Conservation (phyloP, 2,888 invertebrate genomes). For the Tinea trinotella region DNA sequence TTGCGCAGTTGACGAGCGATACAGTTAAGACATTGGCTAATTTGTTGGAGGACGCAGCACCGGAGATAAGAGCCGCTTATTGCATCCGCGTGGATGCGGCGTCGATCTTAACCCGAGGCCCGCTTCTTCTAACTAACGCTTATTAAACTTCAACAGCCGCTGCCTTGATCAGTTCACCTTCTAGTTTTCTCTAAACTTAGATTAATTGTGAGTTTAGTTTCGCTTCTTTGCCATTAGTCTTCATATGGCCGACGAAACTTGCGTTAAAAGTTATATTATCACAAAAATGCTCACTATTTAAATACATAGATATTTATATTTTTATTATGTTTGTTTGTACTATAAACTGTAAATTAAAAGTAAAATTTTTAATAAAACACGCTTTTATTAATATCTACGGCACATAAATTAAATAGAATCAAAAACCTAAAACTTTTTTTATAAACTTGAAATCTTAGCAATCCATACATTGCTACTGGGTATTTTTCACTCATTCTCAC, state of each 20-base stretch:
- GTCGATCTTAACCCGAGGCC: slow-evolving; percentile 22
- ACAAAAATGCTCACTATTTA: too few species aligned
- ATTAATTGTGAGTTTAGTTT: slow-evolving; percentile 50
- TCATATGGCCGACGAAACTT: slow-evolving; percentile 21
- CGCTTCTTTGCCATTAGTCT: slow-evolving; percentile 40
- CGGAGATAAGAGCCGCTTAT: slow-evolving; percentile 66
- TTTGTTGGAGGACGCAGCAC: slow-evolving; percentile 42
- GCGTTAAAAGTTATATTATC: background rate
- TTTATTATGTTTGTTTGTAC: too few species aligned
- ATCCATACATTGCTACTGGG: too few species aligned
- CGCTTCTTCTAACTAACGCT: slow-evolving; percentile 63
- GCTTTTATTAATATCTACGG: too few species aligned
- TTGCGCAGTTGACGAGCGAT: slow-evolving; percentile 5
- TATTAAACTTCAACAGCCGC: slow-evolving; percentile 70
- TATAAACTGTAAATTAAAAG: too few species aligned
- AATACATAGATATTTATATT: too few species aligned
- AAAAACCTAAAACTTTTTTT: too few species aligned
- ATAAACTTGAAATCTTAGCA: too few species aligned
- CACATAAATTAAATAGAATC: too few species aligned
- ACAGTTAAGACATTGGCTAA: slow-evolving; percentile 29
- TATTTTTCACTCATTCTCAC: too few species aligned
- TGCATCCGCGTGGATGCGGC: slow-evolving; percentile 44
- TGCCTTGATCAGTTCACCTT: slow-evolving; percentile 69
- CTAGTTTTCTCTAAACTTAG: slow-evolving; percentile 69
- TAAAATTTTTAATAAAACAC: too few species aligned